Base-by-base conservation (phyloP, 2,113 vertebrate genomes). In the Stigmatopora nigra region DNA sequence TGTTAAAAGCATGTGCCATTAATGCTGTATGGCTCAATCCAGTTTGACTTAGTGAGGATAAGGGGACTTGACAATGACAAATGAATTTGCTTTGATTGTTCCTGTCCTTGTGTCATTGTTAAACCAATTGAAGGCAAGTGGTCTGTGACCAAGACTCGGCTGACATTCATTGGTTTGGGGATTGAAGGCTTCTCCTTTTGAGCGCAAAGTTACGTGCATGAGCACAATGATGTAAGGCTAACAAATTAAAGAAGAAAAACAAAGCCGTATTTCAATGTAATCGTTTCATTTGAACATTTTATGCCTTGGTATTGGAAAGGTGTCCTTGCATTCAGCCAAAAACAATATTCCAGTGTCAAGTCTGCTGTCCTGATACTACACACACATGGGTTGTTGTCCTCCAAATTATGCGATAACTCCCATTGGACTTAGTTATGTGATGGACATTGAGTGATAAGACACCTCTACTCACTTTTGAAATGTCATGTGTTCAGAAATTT, bases 381-480 rank as follows among this genome's bases (percentile, higher is more conserved):
- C 36, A 41, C 11, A 11, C 35, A 60, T 41, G 67, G 35, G n/a
- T 13, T 36, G 22, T 63, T 41, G 48, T 70, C 63, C 31, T 53
- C 17, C 49, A 60, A 64, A n/a, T 65, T 20, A 53, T 6, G 6
- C 1, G n/a, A 45, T 12, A 61, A 4, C 19, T 61, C 22, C 62
- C 59, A 49, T 72, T 22, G 61, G 64, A 69, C 52, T 61, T 59
- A 60, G 68, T 62, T 46, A 7, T 56, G 35, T 7, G 58, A 7
- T 20, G 7, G 15, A 49, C 16, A 67, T 73, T 81, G 31, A 83
- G 75, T 69, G 58, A 44, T 20, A 31, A 76, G 47, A 7, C 65
- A 25, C 69, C 49, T 69, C 53, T 14, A 74, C 64, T 49, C 36
- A 38, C 14, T 15, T 45, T 5, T 59, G 15, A 67, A 36, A 5